Percentiles rank a stretch among this genome's conserved stretches.
Conservation (phyloP, 2,888 invertebrate genomes). For the Campoletis raptor region DNA sequence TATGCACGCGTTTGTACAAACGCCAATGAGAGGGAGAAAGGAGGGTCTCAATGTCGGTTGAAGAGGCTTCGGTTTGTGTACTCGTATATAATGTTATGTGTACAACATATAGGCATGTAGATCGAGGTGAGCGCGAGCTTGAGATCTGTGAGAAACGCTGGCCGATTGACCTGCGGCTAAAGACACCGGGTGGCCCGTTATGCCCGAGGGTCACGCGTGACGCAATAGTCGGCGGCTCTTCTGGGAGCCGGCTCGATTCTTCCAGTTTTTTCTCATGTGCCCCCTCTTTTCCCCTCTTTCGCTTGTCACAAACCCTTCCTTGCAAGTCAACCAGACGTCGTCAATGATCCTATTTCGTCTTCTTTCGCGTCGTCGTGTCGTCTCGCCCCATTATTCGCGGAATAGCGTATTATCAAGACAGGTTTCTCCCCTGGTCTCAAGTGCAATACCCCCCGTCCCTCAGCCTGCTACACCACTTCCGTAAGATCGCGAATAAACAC, state of each 20-base stretch:
- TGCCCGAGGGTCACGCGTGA: slow-evolving; percentile 82
- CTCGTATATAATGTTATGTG: slow-evolving; percentile 33
- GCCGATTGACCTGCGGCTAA: slow-evolving; percentile 81
- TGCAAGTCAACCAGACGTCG: slow-evolving; percentile 42
- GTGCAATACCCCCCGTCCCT: slow-evolving; percentile 25
- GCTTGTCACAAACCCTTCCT: slow-evolving; percentile 7
- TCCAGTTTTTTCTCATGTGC: slow-evolving; percentile 45
- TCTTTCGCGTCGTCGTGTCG: slow-evolving; percentile 60
- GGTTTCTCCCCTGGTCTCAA: slow-evolving; percentile 31
- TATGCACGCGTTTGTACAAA: slow-evolving; percentile 50
- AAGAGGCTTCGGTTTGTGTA: slow-evolving; percentile 22
- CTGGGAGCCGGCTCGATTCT: slow-evolving; percentile 55
- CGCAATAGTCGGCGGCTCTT: slow-evolving; percentile 75
- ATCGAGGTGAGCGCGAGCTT: slow-evolving; percentile 36
- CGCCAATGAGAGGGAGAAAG: not conserved
- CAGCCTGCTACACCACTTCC: slow-evolving; percentile 9
- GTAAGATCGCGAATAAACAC: slow-evolving; percentile 49
- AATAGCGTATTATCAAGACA: slow-evolving; percentile 61
- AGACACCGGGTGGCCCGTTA: slow-evolving; percentile 81
- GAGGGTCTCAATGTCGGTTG: slow-evolving; percentile 27
- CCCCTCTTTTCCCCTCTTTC: not conserved
- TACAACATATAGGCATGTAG: slow-evolving; percentile 31
- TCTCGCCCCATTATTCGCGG: slow-evolving; percentile 71
- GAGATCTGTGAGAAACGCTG: slow-evolving; percentile 69
- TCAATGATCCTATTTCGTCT: slow-evolving; percentile 78